phyloP scores from a whole-genome alignment of 2,888 invertebrate species.

The Diarsia mendica region DNA sequence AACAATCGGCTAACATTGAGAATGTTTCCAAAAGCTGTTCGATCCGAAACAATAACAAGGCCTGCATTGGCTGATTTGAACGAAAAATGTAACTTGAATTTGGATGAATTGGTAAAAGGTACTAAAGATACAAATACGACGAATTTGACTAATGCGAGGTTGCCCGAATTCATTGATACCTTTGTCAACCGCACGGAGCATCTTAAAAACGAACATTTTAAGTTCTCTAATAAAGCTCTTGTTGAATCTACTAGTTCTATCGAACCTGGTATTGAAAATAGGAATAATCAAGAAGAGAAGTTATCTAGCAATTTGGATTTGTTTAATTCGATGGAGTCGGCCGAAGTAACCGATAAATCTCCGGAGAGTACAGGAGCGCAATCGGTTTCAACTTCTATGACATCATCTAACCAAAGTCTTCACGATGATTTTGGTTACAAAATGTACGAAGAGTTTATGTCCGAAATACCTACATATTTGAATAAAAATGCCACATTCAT shows the following conservation, averaged over 20 bases:
- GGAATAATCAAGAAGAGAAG: slow-evolving; percentile 28
- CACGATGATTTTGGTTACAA: slow-evolving; percentile 63
- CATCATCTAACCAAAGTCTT: slow-evolving; percentile 57
- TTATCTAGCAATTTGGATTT: slow-evolving; percentile 54
- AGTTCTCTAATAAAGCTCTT: slow-evolving; percentile 18
- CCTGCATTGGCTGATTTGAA: slow-evolving; percentile 70
- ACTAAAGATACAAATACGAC: slow-evolving; percentile 30
- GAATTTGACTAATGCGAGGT: slow-evolving; percentile 20
- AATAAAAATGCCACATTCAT: slow-evolving; percentile 69
- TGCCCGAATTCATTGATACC: slow-evolving; percentile 30
- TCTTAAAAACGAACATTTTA: slow-evolving; percentile 8
- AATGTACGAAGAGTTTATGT: slow-evolving; percentile 77
- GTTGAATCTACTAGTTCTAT: slow-evolving; percentile 26
- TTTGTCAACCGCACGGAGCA: slow-evolving; percentile 22
- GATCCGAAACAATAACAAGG: slow-evolving; percentile 83
- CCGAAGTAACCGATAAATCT: slow-evolving; percentile 50
- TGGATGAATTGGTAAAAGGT: slow-evolving; percentile 55
- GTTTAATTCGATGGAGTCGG: slow-evolving; percentile 63
- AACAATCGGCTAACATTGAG: slow-evolving; percentile 79
- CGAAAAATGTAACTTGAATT: slow-evolving; percentile 60
- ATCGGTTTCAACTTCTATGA: slow-evolving; percentile 56
- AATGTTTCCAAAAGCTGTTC: slow-evolving; percentile 80
- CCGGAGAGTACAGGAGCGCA: slow-evolving; percentile 47
- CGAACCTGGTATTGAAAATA: slow-evolving; percentile 15
- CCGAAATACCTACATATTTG: slow-evolving; percentile 74